Evolutionary conservation across 1,140 invertebrate genomes (phyloP).

Genomic region (Colletes gigas): DNA sequence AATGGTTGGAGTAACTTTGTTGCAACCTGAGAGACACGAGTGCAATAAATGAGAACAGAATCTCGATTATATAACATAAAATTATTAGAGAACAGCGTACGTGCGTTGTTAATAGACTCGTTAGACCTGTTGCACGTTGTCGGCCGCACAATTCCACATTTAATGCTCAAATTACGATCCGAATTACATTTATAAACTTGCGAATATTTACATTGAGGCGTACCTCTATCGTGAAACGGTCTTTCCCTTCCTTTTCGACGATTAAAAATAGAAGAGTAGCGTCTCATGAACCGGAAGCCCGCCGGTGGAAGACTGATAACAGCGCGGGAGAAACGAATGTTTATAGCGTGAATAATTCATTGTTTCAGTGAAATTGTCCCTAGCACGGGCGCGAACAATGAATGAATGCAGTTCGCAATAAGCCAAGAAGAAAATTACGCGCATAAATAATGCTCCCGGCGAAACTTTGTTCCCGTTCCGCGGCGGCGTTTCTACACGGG

Average conservation of each 20-base stretch:
- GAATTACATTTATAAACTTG: no score
- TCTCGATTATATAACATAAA: no score
- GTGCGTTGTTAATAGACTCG: no score
- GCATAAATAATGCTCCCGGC: conserved; percentile 56
- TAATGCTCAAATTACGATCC: no score
- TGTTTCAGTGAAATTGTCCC: conserved; percentile 56
- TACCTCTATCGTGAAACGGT: no score
- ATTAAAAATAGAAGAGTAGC: not conserved
- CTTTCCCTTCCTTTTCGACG: not conserved
- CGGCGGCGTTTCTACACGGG: not conserved
- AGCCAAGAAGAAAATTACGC: conserved; percentile 63
- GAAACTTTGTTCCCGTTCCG: conserved; percentile 43
- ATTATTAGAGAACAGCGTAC: no score
- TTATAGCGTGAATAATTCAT: conserved; percentile 58
- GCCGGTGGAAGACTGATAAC: conserved; percentile 11
- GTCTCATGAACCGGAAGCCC: conserved; percentile 1
- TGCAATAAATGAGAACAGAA: no score
- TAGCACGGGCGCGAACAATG: conserved; percentile 50
- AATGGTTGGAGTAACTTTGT: no score
- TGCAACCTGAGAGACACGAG: no score
- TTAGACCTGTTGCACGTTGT: no score
- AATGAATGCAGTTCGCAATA: conserved; percentile 61
- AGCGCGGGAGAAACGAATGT: not conserved
- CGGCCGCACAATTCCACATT: no score
- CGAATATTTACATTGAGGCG: no score